A percentile compares a stretch with the other conserved stretches of the same genome.
These are phyloP conservation scores for Lamellibrachia satsuma DNA, from an alignment of 2,888 invertebrate species.

Conservation along the genomic window DNA sequence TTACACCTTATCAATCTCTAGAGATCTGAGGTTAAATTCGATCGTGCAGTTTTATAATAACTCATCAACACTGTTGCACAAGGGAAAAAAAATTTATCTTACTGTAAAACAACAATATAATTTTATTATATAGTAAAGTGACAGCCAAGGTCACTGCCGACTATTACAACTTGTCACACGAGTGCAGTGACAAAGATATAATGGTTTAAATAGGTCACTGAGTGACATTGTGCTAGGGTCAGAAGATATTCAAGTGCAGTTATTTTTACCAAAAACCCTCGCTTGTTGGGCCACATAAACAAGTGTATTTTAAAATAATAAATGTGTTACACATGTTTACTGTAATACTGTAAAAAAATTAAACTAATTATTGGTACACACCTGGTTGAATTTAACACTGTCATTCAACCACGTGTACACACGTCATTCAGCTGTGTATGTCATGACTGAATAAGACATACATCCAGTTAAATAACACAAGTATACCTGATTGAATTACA, in stretches of 20 bases:
- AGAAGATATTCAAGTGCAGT: background rate
- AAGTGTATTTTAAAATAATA: background rate
- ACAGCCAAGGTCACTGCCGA: background rate
- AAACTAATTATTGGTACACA: background rate
- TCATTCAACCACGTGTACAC: too few relatives aligned
- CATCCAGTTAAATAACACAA: background rate
- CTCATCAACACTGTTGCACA: background rate
- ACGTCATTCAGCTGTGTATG: background rate
- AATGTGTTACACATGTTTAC: too few relatives aligned
- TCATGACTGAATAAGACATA: background rate
- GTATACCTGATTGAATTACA: background rate
- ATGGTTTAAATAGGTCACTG: slow-evolving; percentile 9
- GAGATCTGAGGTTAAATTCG: background rate
- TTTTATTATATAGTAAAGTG: background rate
- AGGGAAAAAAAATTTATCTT: background rate
- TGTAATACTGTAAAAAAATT: too few relatives aligned
- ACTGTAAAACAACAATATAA: background rate
- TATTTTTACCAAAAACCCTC: background rate
- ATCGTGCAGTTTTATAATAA: background rate
- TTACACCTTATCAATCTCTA: background rate
- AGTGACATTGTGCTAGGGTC: background rate
- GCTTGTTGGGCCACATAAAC: background rate
- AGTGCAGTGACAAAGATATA: background rate
- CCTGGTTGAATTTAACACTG: background rate
- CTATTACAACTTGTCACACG: background rate